phyloP scores from a whole-genome alignment of 2,113 vertebrate genomes.

The Macquaria australasica region DNA sequence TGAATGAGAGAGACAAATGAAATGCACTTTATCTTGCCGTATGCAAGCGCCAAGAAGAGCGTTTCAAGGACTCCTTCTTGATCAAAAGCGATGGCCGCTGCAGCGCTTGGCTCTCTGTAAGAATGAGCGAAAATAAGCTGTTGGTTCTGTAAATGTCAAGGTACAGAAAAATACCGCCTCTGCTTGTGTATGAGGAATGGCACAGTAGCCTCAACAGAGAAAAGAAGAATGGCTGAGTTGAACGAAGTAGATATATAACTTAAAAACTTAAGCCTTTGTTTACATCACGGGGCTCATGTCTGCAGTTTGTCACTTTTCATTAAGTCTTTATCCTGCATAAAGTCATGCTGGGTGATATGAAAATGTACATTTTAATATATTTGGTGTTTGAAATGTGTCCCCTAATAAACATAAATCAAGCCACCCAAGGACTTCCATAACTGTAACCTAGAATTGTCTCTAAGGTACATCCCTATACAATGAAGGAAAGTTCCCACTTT shows the following conservation, averaged over 20 bases:
- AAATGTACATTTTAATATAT: not conserved
- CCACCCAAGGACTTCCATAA: too few relatives aligned
- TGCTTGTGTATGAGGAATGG: not conserved
- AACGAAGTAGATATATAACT: not conserved
- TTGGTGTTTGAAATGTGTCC: not conserved
- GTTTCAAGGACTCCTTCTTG: conserved; percentile 57
- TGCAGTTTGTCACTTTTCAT: not conserved
- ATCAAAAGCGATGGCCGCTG: conserved; percentile 47
- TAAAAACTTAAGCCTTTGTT: not conserved
- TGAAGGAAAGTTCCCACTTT: too few relatives aligned
- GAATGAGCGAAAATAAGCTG: conserved; percentile 38
- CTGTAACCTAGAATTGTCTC: too few relatives aligned
- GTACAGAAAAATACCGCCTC: conserved; percentile 9
- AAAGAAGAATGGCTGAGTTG: conserved; percentile 4
- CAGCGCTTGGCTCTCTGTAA: conserved; percentile 16
- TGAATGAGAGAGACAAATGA: conserved; percentile 55
- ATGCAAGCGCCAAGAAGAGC: conserved; percentile 27
- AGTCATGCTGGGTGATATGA: not conserved
- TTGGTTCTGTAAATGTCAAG: conserved; percentile 62
- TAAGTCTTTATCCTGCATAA: not conserved
- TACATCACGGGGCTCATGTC: not conserved
- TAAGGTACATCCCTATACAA: too few relatives aligned
- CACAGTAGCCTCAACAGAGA: not conserved
- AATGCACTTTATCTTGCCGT: conserved; percentile 42
- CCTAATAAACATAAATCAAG: not conserved